Evolutionary conservation across 2,888 invertebrate genomes (phyloP).

Genomic region (Tanypteryx hageni): DNA sequence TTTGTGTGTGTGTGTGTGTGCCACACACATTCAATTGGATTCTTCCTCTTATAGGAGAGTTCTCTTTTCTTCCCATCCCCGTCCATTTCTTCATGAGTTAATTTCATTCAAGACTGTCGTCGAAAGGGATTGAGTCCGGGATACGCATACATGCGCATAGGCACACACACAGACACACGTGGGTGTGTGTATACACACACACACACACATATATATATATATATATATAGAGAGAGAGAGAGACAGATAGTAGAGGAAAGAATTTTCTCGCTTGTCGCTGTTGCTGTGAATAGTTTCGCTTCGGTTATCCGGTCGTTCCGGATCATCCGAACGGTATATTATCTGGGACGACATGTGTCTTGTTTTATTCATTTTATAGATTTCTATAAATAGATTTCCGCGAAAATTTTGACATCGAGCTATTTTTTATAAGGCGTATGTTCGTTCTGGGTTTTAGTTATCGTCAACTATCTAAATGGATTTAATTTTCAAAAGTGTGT

Average conservation of each 20-base stretch:
- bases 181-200: background rate
- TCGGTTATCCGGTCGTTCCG: background rate
- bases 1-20: background rate
- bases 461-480: too few relatives aligned
- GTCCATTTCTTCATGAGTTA: conserved; percentile 13
- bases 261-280: background rate
- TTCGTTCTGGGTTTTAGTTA: too few relatives aligned
- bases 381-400: conserved; percentile 8
- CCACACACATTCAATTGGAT: conserved; percentile 35
- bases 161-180: background rate
- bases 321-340: conserved; percentile 1
- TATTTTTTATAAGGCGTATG: too few relatives aligned
- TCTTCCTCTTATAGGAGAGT: background rate
- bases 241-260: background rate
- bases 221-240: background rate
- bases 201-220: background rate
- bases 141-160: background rate
- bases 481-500: too few relatives aligned
- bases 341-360: background rate
- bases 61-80: background rate
- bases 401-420: background rate
- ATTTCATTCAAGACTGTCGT: background rate
- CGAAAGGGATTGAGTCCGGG: background rate
- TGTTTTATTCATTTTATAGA: background rate
- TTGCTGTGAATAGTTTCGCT: background rate